Base-by-base conservation (phyloP, 2,888 invertebrate genomes). In the Andrena trimmerana region DNA sequence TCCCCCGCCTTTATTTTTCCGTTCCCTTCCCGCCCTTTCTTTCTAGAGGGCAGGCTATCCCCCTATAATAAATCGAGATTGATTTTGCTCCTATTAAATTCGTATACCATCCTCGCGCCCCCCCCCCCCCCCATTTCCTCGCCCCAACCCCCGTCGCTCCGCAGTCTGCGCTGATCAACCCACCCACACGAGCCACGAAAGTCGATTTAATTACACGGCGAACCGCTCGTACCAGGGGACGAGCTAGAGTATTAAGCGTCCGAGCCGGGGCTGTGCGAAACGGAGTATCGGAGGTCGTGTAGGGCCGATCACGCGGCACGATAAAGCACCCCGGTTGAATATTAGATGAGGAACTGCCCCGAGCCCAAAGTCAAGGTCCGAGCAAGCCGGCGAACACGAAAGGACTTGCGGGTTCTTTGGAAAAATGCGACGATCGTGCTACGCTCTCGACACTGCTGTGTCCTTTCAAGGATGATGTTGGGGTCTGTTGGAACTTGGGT, bases 121-220 rank as follows among this genome's bases (percentile, higher is more conserved):
- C 5, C 48, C 70, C 52, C 67, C 5, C 20, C 54, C 24, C 5
- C 48, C 54, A 48, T 4, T 20, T n/a, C 33, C 59, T n/a, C 66
- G 16, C 29, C 31, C 62, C 24, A 13, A 16, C n/a, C 6, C 24
- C 20, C 57, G 24, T 57, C 24, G 13, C 27, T 52, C 31, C 13
- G 6, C 52, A 24, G 5, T 57, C 65, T 27, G 7, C 36, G 31
- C 13, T 36, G 52, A 65, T 42, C 33, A 52, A 24, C 7, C 72
- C 52, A n/a, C 62, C 60, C 42, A 42, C 50, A 1, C 57, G 24
- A 69, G 69, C 59, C 66, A 31, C 74, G 70, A 81, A 83, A 85
- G 81, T 81, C 83, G 77, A 78, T 87, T 87, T 87, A 87, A 87
- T 87, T 87, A 72, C 87, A 81, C 79, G 80, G 78, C 87, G 87